A percentile compares a stretch with the other conserved stretches of the same genome.
Conservation (phyloP, 1,140 invertebrate genomes). For the Fopius arisanus region DNA sequence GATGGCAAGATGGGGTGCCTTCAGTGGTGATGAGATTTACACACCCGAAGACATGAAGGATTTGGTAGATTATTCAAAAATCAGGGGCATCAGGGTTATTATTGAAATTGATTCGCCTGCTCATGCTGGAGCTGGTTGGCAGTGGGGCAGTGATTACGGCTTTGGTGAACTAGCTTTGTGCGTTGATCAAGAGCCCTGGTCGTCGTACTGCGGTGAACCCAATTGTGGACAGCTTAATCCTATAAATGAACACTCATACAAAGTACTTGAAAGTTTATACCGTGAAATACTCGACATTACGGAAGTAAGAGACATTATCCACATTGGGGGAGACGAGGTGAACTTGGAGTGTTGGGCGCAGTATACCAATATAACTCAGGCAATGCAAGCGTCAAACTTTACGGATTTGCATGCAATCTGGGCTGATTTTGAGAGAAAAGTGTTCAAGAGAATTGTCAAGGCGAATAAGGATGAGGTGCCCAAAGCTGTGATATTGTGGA, state of each 20-base stretch:
- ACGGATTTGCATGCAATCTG: conserved; percentile 79
- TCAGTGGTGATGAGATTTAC: conserved; percentile 75
- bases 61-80: conserved; percentile 74
- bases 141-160: conserved; percentile 75
- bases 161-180: conserved; percentile 78
- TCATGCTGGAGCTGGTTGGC: conserved; percentile 85
- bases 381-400: conserved; percentile 71
- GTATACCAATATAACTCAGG: conserved; percentile 59
- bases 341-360: conserved; percentile 79
- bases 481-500: conserved; percentile 77
- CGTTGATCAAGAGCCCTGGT: conserved; percentile 78
- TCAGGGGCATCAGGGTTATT: conserved; percentile 78
- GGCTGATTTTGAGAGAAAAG: conserved; percentile 77
- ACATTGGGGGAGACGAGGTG: conserved; percentile 89
- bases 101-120: conserved; percentile 87
- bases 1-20: conserved; percentile 79
- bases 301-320: conserved; percentile 71
- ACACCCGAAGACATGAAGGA: conserved; percentile 73
- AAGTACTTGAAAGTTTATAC: conserved; percentile 74
- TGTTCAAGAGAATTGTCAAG: conserved; percentile 68
- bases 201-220: conserved; percentile 79
- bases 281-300: conserved; percentile 59
- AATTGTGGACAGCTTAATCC: conserved; percentile 88
- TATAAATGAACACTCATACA: conserved; percentile 77
- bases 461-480: conserved; percentile 73